Percentiles rank a stretch among this genome's conserved stretches.
Conservation (phyloP, 2,797 vertebrate genomes). For the Gorsachius magnificus region DNA sequence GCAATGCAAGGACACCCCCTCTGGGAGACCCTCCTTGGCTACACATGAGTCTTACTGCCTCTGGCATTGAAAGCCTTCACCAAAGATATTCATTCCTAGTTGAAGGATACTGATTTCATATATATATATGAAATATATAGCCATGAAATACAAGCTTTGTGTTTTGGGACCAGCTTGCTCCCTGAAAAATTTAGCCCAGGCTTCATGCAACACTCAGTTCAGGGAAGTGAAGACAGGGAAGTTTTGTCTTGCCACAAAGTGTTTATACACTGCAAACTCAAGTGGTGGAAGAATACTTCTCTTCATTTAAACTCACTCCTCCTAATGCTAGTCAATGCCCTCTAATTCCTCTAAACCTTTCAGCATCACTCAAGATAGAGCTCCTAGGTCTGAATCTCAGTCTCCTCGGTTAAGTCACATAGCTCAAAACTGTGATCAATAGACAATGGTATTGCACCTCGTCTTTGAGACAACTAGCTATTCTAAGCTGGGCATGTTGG, state of each 20-base stretch:
- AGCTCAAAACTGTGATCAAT: background rate
- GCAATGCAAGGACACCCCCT: background rate
- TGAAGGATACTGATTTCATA: background rate
- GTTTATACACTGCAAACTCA: background rate
- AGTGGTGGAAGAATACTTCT: background rate
- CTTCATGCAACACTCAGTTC: background rate
- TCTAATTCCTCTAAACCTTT: background rate
- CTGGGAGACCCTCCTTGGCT: background rate
- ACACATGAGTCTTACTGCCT: background rate
- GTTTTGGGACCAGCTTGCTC: background rate
- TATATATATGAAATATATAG: background rate
- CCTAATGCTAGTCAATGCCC: background rate
- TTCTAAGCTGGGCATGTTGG: background rate
- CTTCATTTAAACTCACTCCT: background rate
- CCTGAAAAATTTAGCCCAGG: background rate
- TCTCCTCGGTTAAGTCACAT: background rate
- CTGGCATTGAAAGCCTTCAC: background rate
- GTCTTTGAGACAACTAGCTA: background rate
- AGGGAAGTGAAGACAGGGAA: background rate
- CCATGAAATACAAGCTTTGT: background rate
- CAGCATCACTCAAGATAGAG: background rate
- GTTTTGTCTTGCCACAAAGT: background rate
- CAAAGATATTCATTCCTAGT: background rate
- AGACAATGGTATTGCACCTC: background rate
- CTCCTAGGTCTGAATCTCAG: background rate